A percentile compares a stretch with the other conserved stretches of the same genome.
These are phyloP conservation scores for Florisuga fusca DNA, from an alignment of 2,797 vertebrate genomes.

Conservation along the genomic window DNA sequence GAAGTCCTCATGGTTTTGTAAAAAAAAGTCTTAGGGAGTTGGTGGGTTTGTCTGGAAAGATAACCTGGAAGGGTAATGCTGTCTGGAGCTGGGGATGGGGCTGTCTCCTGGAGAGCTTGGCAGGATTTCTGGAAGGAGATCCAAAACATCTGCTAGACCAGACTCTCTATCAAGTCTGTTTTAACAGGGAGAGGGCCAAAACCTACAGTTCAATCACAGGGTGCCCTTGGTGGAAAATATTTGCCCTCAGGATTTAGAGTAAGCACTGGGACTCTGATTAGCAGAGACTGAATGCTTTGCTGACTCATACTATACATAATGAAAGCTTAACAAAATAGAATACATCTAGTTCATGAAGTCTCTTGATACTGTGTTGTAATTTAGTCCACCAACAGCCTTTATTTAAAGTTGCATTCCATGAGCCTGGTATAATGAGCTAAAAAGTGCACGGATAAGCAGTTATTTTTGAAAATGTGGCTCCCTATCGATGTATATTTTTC, in stretches of 20 bases:
- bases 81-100: accelerated
- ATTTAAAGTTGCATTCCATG: slow-evolving; percentile 60
- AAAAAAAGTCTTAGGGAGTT: neutral
- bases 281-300: slow-evolving; percentile 31
- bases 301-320: slow-evolving; percentile 39
- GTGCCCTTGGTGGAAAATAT: neutral
- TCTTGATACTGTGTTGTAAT: slow-evolving; percentile 65
- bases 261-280: neutral
- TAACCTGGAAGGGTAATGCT: accelerated
- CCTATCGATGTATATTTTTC: slow-evolving; percentile 65
- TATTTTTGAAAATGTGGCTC: slow-evolving; percentile 71
- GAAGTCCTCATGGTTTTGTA: neutral
- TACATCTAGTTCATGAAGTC: slow-evolving; percentile 52
- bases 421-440: slow-evolving; percentile 67
- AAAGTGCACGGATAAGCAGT: slow-evolving; percentile 71
- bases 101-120: accelerated
- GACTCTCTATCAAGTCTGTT: neutral
- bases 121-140: neutral
- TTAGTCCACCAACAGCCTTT: slow-evolving; percentile 71
- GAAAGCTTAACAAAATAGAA: slow-evolving; percentile 53
- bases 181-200: slow-evolving; percentile 6
- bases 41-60: neutral
- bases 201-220: slow-evolving; percentile 6
- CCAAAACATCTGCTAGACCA: neutral
- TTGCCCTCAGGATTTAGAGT: slow-evolving; percentile 48